A percentile compares a stretch with the other conserved stretches of the same genome.
Evolutionary conservation across 1,140 invertebrate genomes (phyloP).

Genomic region (Anastrepha obliqua): DNA sequence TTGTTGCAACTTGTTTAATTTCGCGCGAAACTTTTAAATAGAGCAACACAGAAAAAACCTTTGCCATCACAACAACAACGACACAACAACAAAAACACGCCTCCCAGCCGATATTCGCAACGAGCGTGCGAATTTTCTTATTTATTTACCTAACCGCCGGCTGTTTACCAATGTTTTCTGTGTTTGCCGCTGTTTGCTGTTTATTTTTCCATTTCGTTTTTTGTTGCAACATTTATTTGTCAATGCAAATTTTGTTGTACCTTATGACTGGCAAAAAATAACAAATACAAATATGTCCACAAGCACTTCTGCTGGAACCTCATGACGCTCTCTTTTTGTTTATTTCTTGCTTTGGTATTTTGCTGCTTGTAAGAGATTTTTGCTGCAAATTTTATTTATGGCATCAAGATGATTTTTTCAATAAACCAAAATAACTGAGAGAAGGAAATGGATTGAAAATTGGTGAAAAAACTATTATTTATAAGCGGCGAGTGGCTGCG

Average conservation of each 20-base stretch:
- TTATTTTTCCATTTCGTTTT: background rate
- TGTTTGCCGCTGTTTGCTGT: background rate
- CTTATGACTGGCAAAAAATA: background rate
- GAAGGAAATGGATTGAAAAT: background rate
- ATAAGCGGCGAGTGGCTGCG: background rate
- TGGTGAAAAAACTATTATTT: background rate
- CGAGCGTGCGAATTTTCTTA: constrained; percentile 15
- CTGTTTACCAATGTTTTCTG: background rate
- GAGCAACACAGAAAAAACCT: background rate
- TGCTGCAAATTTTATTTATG: constrained; percentile 40
- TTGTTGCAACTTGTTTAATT: constrained; percentile 37
- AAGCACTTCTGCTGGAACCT: background rate
- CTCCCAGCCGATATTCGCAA: background rate
- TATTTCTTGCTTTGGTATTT: background rate
- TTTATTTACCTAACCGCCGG: constrained; percentile 27
- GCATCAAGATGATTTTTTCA: constrained; percentile 38
- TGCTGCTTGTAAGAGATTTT: constrained; percentile 16
- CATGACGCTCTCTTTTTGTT: background rate
- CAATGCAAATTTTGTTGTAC: constrained; percentile 33
- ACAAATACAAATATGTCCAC: background rate
- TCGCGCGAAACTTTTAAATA: background rate
- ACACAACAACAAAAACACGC: background rate
- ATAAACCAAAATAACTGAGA: background rate
- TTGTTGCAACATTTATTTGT: constrained; percentile 39
- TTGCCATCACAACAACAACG: background rate